These are phyloP conservation scores for Plectropomus leopardus DNA, from an alignment of 2,113 vertebrate species.

Conservation along the genomic window DNA sequence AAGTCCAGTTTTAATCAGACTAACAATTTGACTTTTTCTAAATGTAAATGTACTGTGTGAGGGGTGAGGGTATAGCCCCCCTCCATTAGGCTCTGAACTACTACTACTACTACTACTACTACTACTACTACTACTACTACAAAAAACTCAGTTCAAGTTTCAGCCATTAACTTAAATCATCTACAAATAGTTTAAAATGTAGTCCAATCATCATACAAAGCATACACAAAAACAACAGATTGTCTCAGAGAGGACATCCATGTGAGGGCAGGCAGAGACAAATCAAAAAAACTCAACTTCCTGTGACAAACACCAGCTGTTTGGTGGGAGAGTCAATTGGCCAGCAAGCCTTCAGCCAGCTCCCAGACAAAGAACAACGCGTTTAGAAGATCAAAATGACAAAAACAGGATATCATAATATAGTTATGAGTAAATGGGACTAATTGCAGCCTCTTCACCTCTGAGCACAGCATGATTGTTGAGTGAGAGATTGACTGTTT, in stretches of 20 bases:
- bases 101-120: too few species aligned
- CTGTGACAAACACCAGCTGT: constrained; percentile 54
- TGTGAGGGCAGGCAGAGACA: constrained; percentile 5
- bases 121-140: too few species aligned
- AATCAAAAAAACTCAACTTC: constrained; percentile 41
- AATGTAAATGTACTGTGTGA: too few species aligned
- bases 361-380: constrained; percentile 1
- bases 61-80: too few species aligned
- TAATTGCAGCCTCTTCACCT: constrained; percentile 1
- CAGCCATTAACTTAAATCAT: neutral
- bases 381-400: neutral
- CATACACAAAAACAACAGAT: constrained; percentile 2
- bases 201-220: neutral
- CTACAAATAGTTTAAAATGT: neutral
- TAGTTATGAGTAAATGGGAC: neutral
- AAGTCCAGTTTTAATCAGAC: too few species aligned
- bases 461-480: constrained; percentile 3
- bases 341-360: constrained; percentile 2
- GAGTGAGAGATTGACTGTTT: neutral
- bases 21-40: too few species aligned
- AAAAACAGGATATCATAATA: neutral
- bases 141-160: constrained; percentile 14
- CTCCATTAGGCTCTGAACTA: too few species aligned
- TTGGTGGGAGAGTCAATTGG: constrained; percentile 19
- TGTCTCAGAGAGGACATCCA: neutral